Conservation (phyloP, 2,797 vertebrate species). For the Catamblyrhynchus diadema region DNA sequence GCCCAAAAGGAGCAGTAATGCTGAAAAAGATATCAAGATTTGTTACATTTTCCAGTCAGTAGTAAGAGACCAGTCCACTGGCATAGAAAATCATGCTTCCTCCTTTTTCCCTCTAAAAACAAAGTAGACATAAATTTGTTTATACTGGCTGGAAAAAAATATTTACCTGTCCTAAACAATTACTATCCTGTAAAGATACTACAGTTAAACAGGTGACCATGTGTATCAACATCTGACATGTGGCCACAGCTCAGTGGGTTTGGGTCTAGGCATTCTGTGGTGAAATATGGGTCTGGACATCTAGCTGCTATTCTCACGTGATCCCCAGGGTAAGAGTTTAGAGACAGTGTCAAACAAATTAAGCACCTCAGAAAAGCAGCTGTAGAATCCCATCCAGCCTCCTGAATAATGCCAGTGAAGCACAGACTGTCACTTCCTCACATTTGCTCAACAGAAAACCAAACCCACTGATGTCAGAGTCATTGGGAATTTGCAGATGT, state of each 20-base stretch:
- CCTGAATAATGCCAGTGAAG: background rate
- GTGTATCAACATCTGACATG: constrained; percentile 17
- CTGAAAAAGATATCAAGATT: background rate
- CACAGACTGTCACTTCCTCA: background rate
- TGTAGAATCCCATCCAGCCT: background rate
- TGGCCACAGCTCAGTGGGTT: background rate
- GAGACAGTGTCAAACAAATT: constrained; percentile 41
- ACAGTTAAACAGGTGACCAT: constrained; percentile 1
- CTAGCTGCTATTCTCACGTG: background rate
- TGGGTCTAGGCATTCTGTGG: background rate
- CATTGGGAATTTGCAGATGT: background rate
- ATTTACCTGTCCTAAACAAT: constrained; percentile 37
- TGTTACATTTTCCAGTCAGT: background rate
- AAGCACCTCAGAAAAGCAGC: background rate
- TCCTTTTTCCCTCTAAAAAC: background rate
- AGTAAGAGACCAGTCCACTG: background rate
- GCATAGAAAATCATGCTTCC: background rate
- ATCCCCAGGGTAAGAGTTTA: background rate
- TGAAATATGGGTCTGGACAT: constrained; percentile 39
- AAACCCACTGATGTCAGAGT: background rate
- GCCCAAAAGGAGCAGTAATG: background rate
- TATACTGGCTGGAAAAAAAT: background rate
- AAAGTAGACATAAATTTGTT: constrained; percentile 19
- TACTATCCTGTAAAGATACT: background rate
- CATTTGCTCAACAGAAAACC: background rate